A percentile compares a stretch with the other conserved stretches of the same genome.
Evolutionary conservation across 2,113 vertebrate species (phyloP).

Genomic region (Centrocercus urophasianus): DNA sequence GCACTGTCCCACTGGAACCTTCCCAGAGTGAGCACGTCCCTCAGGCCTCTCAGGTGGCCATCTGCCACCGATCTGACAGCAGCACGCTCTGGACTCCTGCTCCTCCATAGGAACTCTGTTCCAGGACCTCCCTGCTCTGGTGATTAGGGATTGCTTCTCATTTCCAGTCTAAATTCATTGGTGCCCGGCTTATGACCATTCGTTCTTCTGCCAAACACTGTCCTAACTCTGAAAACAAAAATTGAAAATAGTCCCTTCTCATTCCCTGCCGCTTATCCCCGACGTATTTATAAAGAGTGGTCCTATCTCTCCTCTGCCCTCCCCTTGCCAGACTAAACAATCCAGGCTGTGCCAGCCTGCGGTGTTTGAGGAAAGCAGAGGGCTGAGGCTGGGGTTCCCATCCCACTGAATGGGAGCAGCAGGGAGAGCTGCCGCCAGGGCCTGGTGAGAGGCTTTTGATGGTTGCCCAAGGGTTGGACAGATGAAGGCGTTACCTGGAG

Average conservation of each 20-base stretch:
- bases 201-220: constrained; percentile 11
- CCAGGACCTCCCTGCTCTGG: constrained; percentile 54
- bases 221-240: neutral
- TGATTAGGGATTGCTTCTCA: constrained; percentile 24
- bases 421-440: neutral
- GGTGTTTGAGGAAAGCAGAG: neutral
- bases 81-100: neutral
- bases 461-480: neutral
- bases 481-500: neutral
- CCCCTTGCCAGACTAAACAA: constrained; percentile 32
- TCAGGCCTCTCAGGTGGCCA: neutral
- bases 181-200: neutral
- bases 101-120: rapidly evolving
- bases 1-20: neutral
- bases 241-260: neutral
- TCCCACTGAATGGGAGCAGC: neutral
- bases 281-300: neutral
- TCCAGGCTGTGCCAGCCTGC: neutral
- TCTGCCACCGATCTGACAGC: constrained; percentile 13
- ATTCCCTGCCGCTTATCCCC: neutral
- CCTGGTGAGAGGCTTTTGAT: neutral
- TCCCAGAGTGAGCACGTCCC: neutral
- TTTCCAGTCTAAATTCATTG: constrained; percentile 21
- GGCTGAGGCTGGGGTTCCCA: neutral
- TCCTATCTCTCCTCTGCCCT: neutral